Base-by-base conservation (phyloP, 2,888 invertebrate species). In the Steromphala cineraria region DNA sequence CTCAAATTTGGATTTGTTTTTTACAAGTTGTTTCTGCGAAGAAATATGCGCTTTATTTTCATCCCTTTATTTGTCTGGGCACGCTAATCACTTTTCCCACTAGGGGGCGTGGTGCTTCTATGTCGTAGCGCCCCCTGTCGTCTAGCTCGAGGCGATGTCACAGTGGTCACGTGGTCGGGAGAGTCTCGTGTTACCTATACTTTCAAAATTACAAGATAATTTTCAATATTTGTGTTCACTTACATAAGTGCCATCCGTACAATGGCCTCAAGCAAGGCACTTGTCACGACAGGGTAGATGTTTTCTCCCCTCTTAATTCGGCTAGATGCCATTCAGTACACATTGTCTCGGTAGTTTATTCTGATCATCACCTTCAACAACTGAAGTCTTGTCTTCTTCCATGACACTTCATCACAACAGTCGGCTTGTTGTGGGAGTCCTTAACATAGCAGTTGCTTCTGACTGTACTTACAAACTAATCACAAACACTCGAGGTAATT, bases 201-300 rank as follows among this genome's bases (percentile, higher is more conserved):
- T 62, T 62, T 24, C 24, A 62, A 62, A 62, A 62, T 62, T 62
- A 62, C 62, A 62, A 24, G 62, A 62, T 62, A 62, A 62, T 62
- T 62, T 62, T 28, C 62, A 62, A 62, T 62, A 62, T 62, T 62
- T 62, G 46, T 62, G 62, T 62, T 62, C 62, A 62, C 24, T 62
- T 62, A 62, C 62, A 62, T 62, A 62, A 62, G 62, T 62, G 62
- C 28, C 62, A 62, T 24, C 3, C 24, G 62, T 62, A 62, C 24
- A 28, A 62, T 62, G 62, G 62, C 62, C 62, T 17, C 28, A 24
- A 62, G 62, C 62, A 24, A 62, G 7, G 24, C 28, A 62, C 46
- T 46, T 46, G 7, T 46, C 46, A 46, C 46, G 46, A 46, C 46
- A 46, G 46, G 46, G 46, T 46, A 46, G 46, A 46, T 46, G 46